Percentiles rank a stretch among this genome's conserved stretches.
These are phyloP conservation scores for Coptodon rendalli DNA, from an alignment of 2,113 vertebrate species.

Conservation along the genomic window DNA sequence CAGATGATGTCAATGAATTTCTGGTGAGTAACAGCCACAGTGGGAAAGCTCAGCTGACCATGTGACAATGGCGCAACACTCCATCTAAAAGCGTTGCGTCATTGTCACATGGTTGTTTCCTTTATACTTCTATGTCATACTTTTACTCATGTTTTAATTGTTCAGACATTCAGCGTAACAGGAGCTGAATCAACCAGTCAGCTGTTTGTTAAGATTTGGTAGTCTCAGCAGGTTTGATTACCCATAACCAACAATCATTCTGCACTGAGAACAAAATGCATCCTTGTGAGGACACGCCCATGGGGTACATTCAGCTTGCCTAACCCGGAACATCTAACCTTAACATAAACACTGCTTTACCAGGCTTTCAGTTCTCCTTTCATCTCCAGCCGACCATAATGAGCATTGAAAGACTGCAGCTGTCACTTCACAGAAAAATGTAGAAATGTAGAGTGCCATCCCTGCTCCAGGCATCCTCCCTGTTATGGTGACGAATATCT, in stretches of 20 bases:
- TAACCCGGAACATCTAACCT: neutral
- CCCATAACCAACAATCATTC: neutral
- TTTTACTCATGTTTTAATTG: neutral
- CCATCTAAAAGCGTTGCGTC: accelerated
- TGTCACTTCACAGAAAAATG: neutral
- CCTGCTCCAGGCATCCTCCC: neutral
- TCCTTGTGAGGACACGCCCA: neutral
- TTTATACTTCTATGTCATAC: neutral
- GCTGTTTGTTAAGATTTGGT: neutral
- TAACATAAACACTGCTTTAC: neutral
- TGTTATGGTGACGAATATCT: neutral
- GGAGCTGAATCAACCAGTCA: neutral
- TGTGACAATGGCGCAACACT: too few relatives aligned
- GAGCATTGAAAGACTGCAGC: neutral
- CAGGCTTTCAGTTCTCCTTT: neutral
- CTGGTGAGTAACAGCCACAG: neutral
- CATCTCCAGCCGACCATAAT: neutral
- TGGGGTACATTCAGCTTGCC: neutral
- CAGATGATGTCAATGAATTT: neutral
- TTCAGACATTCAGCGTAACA: neutral
- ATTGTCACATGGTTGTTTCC: accelerated
- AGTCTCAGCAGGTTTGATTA: neutral
- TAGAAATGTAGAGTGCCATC: neutral
- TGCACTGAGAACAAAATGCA: neutral
- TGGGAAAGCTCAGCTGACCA: neutral